Evolutionary conservation across 2,113 vertebrate genomes (phyloP).

Genomic region (Pterocles orientalis): DNA sequence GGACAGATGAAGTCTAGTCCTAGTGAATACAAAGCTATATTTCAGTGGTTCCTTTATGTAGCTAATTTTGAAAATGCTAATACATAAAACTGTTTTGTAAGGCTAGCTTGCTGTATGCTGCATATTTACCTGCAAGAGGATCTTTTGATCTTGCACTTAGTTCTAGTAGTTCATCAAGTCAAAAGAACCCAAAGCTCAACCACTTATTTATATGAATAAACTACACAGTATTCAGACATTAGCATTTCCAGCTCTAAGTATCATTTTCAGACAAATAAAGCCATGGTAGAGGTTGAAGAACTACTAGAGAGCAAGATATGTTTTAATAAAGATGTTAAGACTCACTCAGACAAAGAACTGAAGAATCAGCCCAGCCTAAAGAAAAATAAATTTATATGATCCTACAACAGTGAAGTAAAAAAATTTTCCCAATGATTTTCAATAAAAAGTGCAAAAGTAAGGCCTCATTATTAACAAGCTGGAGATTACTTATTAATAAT

Average conservation of each 20-base stretch:
- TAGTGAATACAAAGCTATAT: neutral
- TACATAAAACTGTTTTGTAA: constrained; percentile 10
- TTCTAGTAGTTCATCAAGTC: too few relatives aligned
- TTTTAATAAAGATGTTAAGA: constrained; percentile 33
- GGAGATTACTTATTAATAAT: neutral
- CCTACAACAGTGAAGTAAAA: neutral
- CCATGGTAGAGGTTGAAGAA: neutral
- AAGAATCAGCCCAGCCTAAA: neutral
- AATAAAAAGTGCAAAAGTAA: neutral
- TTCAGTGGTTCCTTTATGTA: neutral
- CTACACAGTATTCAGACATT: fast-evolving
- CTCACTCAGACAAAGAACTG: constrained; percentile 2
- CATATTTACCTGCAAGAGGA: neutral
- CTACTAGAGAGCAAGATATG: neutral
- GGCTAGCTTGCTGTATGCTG: neutral
- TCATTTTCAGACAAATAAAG: constrained; percentile 13
- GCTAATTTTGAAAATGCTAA: constrained; percentile 33
- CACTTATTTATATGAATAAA: neutral
- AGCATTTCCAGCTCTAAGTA: neutral
- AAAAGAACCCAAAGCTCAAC: too few relatives aligned
- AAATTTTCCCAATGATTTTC: neutral
- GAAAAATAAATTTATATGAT: neutral
- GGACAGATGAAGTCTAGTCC: neutral
- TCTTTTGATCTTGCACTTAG: neutral
- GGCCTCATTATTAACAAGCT: neutral